A percentile compares a stretch with the other conserved stretches of the same genome.
Evolutionary conservation across 2,888 invertebrate genomes (phyloP).

Genomic region (Conus canariensis): DNA sequence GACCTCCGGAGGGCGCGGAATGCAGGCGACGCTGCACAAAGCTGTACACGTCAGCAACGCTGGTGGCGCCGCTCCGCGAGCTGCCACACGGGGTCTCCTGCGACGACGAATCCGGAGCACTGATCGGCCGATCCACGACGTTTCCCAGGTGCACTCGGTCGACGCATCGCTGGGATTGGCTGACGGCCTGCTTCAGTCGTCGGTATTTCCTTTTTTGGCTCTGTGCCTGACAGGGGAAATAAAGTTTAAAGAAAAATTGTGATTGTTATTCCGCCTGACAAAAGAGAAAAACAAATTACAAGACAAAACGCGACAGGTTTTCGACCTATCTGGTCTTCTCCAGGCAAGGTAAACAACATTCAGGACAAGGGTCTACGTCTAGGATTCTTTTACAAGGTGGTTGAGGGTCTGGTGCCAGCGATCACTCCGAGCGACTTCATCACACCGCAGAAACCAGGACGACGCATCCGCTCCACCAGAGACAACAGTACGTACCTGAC

Average conservation of each 20-base stretch:
- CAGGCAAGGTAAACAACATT: too few relatives aligned
- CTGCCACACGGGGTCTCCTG: conserved; percentile 47
- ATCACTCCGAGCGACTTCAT: too few relatives aligned
- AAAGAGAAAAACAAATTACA: too few relatives aligned
- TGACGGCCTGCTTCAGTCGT: conserved; percentile 63
- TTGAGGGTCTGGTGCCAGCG: too few relatives aligned
- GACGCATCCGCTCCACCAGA: too few relatives aligned
- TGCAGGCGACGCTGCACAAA: conserved; percentile 49
- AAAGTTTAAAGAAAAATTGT: not conserved
- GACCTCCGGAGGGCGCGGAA: conserved; percentile 54
- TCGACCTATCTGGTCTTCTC: too few relatives aligned
- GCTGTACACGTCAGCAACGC: conserved; percentile 47
- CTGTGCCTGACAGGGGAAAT: conserved; percentile 56
- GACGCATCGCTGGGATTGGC: conserved; percentile 65
- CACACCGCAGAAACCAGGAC: too few relatives aligned
- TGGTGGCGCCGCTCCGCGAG: not conserved
- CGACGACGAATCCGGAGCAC: conserved; percentile 66
- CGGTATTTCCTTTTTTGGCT: conserved; percentile 66
- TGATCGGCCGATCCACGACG: conserved; percentile 68
- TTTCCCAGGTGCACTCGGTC: conserved; percentile 67
- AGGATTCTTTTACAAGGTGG: too few relatives aligned
- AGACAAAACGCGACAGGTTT: too few relatives aligned
- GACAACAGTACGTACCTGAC: too few relatives aligned
- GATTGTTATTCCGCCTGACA: too few relatives aligned
- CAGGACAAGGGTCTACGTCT: too few relatives aligned